phyloP scores from a whole-genome alignment of 2,113 vertebrate species.

The Elephas maximus region DNA sequence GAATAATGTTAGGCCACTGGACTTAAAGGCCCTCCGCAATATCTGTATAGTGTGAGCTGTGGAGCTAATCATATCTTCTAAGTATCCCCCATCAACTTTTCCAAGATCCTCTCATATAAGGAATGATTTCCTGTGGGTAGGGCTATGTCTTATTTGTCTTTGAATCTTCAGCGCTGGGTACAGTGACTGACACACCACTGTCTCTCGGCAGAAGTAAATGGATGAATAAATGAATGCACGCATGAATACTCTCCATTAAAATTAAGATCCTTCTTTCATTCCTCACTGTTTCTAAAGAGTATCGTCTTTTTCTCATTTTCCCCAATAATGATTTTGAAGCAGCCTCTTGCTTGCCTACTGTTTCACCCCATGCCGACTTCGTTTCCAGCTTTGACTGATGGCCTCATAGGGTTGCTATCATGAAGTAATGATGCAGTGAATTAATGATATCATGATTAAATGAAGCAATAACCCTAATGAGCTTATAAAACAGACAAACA shows the following conservation, averaged over 20 bases:
- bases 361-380: not conserved
- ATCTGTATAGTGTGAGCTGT: not conserved
- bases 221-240: not conserved
- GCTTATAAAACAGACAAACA: not conserved
- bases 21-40: not conserved
- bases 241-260: not conserved
- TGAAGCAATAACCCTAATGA: slow-evolving; percentile 28
- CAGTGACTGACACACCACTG: not conserved
- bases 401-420: not conserved
- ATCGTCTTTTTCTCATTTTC: slow-evolving; percentile 9
- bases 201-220: not conserved
- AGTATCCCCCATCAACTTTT: not conserved
- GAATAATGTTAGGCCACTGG: not conserved
- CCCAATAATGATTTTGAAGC: slow-evolving; percentile 28
- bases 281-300: not conserved
- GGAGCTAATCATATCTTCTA: not conserved
- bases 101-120: not conserved
- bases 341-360: not conserved
- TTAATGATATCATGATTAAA: not conserved
- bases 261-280: not conserved
- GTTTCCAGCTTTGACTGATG: slow-evolving; percentile 21
- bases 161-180: not conserved
- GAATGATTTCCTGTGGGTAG: not conserved
- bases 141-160: not conserved
- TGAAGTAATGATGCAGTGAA: not conserved